Conservation (phyloP, 1,140 invertebrate species). For the Mylabris phalerata region DNA sequence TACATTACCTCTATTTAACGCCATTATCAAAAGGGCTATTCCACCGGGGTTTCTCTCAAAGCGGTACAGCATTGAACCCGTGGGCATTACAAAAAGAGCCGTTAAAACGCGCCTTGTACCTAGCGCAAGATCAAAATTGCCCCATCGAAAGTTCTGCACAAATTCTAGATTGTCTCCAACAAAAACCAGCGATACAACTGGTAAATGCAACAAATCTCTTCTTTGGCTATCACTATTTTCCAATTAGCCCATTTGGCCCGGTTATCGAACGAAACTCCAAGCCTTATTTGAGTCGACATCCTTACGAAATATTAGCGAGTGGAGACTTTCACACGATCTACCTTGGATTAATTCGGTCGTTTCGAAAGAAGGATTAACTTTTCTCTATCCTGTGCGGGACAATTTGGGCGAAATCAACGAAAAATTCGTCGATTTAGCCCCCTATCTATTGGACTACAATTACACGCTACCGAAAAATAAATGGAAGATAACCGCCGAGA, state of each 20-base stretch:
- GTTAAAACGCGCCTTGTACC: slow-evolving; percentile 55
- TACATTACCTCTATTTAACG: slow-evolving; percentile 48
- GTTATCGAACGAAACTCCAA: slow-evolving; percentile 26
- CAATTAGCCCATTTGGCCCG: slow-evolving; percentile 4
- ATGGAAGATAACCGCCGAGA: not conserved
- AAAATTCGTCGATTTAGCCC: slow-evolving; percentile 4
- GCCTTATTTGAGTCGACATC: slow-evolving; percentile 48
- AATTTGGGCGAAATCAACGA: not conserved
- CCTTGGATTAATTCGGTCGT: slow-evolving; percentile 33
- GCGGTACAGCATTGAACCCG: slow-evolving; percentile 61
- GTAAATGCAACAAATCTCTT: not conserved
- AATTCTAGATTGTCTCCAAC: slow-evolving; percentile 48
- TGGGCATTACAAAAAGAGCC: slow-evolving; percentile 52
- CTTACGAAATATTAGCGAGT: slow-evolving; percentile 43
- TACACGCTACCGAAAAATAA: not conserved
- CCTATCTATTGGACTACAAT: slow-evolving; percentile 6
- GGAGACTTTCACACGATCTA: slow-evolving; percentile 36
- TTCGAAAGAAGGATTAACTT: slow-evolving; percentile 28
- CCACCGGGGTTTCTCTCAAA: slow-evolving; percentile 64
- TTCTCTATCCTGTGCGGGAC: not conserved
- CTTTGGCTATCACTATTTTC: slow-evolving; percentile 12
- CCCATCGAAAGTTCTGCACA: slow-evolving; percentile 47
- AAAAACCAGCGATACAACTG: slow-evolving; percentile 9
- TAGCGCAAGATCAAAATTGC: slow-evolving; percentile 64
- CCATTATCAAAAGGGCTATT: slow-evolving; percentile 50